Base-by-base conservation (phyloP, 2,113 vertebrate species). In the Anthoscopus minutus region DNA sequence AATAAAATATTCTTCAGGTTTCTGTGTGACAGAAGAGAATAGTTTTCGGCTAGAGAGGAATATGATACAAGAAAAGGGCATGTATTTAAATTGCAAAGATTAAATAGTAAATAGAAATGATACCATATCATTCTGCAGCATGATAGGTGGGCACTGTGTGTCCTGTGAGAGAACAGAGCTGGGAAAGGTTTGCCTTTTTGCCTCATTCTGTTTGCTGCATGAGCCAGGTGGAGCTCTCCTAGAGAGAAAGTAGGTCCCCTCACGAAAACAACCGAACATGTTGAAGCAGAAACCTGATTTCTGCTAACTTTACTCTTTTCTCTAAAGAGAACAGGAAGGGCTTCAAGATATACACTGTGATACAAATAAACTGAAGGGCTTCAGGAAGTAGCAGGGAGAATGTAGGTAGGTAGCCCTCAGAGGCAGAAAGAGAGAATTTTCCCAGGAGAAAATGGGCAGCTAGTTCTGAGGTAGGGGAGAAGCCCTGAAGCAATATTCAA, bases 111-210 rank as follows among this genome's bases (percentile, higher is more conserved):
- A 50, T 83, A 72, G 69, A 82, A 57, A 11, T 35, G 28, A 27
- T 31, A 45, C 13, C 35, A 35, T 10, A 53, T 6, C 33, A 16
- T 6, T 28, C 33, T 58, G 30, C 3, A 6, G 27, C 9, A 38
- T 14, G 35, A 17, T 56, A 24, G 18, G 21, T 53, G 19, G 6
- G 5, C 50, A 78, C 11, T 0, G 0, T 24, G 20, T 18, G 10
- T 45, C 38, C 33, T 61, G 23, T 35, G 64, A 77, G 30, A 45
- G 8, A 28, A n/a, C 9, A 80, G 74, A 79, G 2, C 20, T 69
- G 9, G 23, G 35, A 56, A 88, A 85, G 1, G 1, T 7, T 33
- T 82, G 8, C 3, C 9, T 69, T 64, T 86, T 77, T 65, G 7
- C 15, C 18, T 62, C 20, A 7, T 77, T 80, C 11, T 25, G 1